These are phyloP conservation scores for Gari tellinella DNA, from an alignment of 2,888 invertebrate species.

Conservation along the genomic window DNA sequence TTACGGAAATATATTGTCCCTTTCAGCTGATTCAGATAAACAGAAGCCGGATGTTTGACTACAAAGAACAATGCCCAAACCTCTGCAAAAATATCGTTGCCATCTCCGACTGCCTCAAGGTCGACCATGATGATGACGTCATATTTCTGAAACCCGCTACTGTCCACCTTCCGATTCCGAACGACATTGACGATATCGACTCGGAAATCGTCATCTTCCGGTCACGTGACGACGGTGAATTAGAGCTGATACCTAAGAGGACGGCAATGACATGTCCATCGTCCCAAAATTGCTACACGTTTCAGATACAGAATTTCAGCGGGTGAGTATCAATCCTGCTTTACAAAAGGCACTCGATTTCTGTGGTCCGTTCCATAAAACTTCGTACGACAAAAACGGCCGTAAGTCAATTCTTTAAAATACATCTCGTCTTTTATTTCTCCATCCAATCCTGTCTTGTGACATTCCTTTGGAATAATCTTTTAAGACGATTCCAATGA, in stretches of 20 bases:
- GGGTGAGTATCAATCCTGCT: too few relatives aligned
- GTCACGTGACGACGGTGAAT: conserved; percentile 53
- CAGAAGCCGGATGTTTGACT: conserved; percentile 63
- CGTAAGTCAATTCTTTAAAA: too few relatives aligned
- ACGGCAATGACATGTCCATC: conserved; percentile 66
- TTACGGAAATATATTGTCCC: too few relatives aligned
- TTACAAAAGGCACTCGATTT: too few relatives aligned
- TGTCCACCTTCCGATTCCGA: conserved; percentile 63
- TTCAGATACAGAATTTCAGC: conserved; percentile 59
- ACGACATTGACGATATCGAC: conserved; percentile 63
- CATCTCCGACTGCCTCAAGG: conserved; percentile 61
- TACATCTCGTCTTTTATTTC: too few relatives aligned
- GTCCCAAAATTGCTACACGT: conserved; percentile 65
- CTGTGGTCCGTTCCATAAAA: too few relatives aligned
- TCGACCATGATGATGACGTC: conserved; percentile 60
- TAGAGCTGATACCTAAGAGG: conserved; percentile 55
- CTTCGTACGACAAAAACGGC: too few relatives aligned
- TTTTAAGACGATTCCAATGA: too few relatives aligned
- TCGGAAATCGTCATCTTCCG: conserved; percentile 66
- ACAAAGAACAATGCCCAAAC: conserved; percentile 63
- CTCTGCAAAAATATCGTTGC: conserved; percentile 56
- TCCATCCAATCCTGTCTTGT: too few relatives aligned
- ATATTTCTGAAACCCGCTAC: conserved; percentile 53
- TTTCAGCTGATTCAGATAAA: conserved; percentile 65
- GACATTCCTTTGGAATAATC: too few relatives aligned